Evolutionary conservation across 2,888 invertebrate genomes (phyloP).

Genomic region (Tiliacea aurago): DNA sequence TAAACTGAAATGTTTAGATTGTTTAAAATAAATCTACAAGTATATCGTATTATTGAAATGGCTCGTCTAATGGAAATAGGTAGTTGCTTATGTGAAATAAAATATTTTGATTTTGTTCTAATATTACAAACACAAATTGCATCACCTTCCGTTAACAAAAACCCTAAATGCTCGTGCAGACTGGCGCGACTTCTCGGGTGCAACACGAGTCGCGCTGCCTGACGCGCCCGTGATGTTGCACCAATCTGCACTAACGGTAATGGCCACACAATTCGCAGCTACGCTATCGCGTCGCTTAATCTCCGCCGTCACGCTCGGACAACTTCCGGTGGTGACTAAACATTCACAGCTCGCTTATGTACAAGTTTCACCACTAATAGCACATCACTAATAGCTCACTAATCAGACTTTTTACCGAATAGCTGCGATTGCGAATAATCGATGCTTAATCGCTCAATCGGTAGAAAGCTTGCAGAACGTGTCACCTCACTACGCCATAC

Average conservation of each 20-base stretch:
- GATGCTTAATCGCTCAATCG: constrained; percentile 55
- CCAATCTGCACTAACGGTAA: background rate
- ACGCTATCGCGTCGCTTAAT: constrained; percentile 40
- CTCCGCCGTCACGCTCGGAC: constrained; percentile 17
- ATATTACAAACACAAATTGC: no score
- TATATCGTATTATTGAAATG: no score
- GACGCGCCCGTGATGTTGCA: no score
- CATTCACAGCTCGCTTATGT: constrained; percentile 52
- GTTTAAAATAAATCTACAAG: background rate
- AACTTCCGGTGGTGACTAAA: constrained; percentile 57
- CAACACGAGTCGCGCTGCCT: no score
- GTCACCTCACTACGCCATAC: constrained; percentile 13
- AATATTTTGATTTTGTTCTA: no score
- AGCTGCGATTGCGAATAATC: constrained; percentile 61
- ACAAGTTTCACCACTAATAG: constrained; percentile 62
- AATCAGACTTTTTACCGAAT: constrained; percentile 63
- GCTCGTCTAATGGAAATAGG: background rate
- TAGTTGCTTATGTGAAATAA: no score
- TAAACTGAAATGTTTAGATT: background rate
- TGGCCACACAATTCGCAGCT: constrained; percentile 28
- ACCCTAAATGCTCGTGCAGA: no score
- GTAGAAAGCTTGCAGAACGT: constrained; percentile 59
- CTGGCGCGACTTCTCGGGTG: no score
- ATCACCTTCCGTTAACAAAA: no score
- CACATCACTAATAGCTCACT: constrained; percentile 53